Evolutionary conservation across 1,140 invertebrate species (phyloP), one percentile per base, ranked within the genome.

Genomic region (Patella vulgata): DNA sequence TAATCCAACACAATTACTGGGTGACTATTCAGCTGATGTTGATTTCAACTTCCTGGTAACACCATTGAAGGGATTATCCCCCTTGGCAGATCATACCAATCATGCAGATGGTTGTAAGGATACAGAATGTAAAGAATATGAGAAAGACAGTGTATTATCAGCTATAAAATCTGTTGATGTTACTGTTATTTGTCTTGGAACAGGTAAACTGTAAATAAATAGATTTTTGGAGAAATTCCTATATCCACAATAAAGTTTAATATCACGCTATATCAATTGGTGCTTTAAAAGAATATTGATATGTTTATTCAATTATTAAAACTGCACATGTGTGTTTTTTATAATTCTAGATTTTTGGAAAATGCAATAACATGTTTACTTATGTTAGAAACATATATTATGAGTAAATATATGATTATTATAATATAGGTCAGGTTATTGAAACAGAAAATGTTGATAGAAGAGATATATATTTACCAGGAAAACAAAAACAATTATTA

Each of bases 161-260:
- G 67, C 67, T 28, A 62, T 74, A 23, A 21, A 39, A n/a, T 30
- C n/a, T 2, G 33, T 65, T 28, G 57, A 78, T 12, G 27, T 78
- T 3, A 64, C 69, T 27, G 28, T 79, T 54, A 56, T 79, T 30
- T 79, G 73, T 64, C 56, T 79, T 3, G 77, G 76, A 44, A 77
- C 77, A 58, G 77, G 77, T 77, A 59, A 53, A n/a, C n/a, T n/a
- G n/a, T n/a, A n/a, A n/a, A n/a, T n/a, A n/a, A n/a, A n/a, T n/a
- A n/a, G n/a, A n/a, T n/a, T n/a, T n/a, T n/a, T n/a, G n/a, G n/a
- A n/a, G n/a, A n/a, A n/a, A n/a, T n/a, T n/a, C n/a, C n/a, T n/a
- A n/a, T n/a, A n/a, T n/a, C n/a, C n/a, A n/a, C n/a, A n/a, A n/a
- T n/a, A n/a, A n/a, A n/a, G n/a, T n/a, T n/a, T n/a, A n/a, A n/a